Evolutionary conservation across 2,797 vertebrate species (phyloP).

Genomic region (Corythornis leucogaster): DNA sequence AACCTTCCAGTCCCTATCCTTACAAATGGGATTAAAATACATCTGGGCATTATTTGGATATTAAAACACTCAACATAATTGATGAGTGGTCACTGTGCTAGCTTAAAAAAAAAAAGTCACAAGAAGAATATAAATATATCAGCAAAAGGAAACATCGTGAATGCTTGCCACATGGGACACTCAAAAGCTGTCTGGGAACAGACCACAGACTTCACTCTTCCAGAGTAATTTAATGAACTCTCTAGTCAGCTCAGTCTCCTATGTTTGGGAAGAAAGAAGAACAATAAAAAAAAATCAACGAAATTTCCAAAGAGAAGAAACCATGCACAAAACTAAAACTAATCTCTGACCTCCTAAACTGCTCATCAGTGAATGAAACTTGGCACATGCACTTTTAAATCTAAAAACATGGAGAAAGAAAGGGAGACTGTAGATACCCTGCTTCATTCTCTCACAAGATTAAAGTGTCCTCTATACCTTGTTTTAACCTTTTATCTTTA

Average conservation of each 20-base stretch:
- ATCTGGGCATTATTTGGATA: background rate
- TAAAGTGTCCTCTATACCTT: background rate
- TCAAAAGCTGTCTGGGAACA: background rate
- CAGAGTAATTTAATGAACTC: constrained; percentile 2
- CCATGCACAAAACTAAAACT: background rate
- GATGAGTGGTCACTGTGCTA: background rate
- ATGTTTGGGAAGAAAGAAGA: background rate
- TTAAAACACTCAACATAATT: background rate
- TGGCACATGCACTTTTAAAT: background rate
- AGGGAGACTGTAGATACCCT: background rate
- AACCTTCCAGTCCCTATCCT: background rate
- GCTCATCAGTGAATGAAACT: background rate
- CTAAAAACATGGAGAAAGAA: background rate
- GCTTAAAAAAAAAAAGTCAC: background rate
- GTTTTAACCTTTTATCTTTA: constrained; percentile 23
- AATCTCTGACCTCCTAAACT: background rate
- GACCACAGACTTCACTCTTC: background rate
- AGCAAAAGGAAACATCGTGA: background rate
- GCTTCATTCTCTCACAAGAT: constrained; percentile 32
- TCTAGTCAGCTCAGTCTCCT: background rate
- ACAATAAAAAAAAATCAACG: background rate
- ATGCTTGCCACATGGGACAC: background rate
- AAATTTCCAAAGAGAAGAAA: background rate
- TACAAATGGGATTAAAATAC: background rate
- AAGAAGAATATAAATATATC: background rate